Conservation (phyloP, 2,113 vertebrate genomes). For the Elaphurus davidianus region DNA sequence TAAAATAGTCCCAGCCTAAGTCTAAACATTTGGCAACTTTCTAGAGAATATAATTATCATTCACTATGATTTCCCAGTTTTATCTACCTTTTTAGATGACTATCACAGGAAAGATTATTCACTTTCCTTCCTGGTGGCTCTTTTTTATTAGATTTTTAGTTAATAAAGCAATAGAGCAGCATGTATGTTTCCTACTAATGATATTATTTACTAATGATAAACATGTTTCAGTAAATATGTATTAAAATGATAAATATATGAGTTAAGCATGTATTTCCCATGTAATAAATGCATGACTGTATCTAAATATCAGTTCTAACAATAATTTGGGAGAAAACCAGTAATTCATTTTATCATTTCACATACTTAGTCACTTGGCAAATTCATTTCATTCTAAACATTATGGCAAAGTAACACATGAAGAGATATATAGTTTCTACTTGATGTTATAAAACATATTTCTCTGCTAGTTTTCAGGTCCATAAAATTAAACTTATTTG, state of each 20-base stretch:
- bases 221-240: neutral
- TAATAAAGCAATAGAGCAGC: neutral
- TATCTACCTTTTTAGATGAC: slow-evolving; percentile 13
- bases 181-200: neutral
- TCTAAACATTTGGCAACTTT: slow-evolving; percentile 45
- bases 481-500: neutral
- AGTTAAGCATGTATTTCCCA: neutral
- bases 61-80: slow-evolving; percentile 4
- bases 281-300: neutral
- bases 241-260: neutral
- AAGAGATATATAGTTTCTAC: neutral
- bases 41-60: slow-evolving; percentile 5
- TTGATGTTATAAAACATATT: neutral
- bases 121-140: neutral
- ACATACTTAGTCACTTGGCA: neutral
- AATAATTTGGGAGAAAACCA: neutral
- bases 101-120: neutral
- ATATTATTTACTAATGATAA: neutral
- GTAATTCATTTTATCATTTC: slow-evolving; percentile 7
- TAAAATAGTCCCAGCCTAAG: slow-evolving; percentile 38
- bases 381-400: slow-evolving; percentile 34
- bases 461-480: neutral
- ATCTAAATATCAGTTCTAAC: neutral
- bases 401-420: neutral
- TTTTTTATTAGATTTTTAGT: neutral